Evolutionary conservation across 2,797 vertebrate species (phyloP), one percentile per base, ranked within the genome.

Genomic region (Todus mexicanus): DNA sequence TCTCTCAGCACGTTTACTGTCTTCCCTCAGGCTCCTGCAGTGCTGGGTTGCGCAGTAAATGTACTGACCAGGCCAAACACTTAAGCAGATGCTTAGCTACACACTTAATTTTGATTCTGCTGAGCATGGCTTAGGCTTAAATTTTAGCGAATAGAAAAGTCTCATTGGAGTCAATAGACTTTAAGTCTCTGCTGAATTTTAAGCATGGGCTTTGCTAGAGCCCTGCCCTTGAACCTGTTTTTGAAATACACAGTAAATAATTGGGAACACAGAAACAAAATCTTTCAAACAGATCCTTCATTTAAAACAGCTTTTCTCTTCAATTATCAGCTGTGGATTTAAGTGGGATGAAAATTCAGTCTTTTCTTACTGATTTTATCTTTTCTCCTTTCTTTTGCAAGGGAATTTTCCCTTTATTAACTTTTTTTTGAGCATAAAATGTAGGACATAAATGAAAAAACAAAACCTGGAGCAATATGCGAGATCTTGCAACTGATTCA

Each of bases 281-380:
- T 51, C 66, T 73, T 92, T 60, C 90, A 40, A 75, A 33, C 47
- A 80, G 76, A 53, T 69, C 70, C 89, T 92, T 93, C 94, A 95
- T 93, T 95, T 94, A 83, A 96, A 94, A 59, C 78, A 94, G 90
- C 93, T 95, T 94, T 91, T 35, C 89, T 85, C 56, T 69, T 53
- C 94, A 83, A n/a, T 95, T 95, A 70, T 90, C 93, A 72, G 54
- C 89, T 70, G 40, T 66, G 79, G 73, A 29, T 93, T 95, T 84
- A 81, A 80, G 89, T 7, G 14, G 54, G 51, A 89, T 89, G 66
- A 92, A 89, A 83, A 89, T 42, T 73, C 61, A 65, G 43, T 18
- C 59, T 73, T 89, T 77, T 92, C 38, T 65, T 86, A 78, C 66
- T 18, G 73, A 91, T 81, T 87, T 95, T 94, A 83, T 89, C 92